These are phyloP conservation scores for Leucania comma DNA, from an alignment of 2,888 invertebrate genomes.

Conservation along the genomic window DNA sequence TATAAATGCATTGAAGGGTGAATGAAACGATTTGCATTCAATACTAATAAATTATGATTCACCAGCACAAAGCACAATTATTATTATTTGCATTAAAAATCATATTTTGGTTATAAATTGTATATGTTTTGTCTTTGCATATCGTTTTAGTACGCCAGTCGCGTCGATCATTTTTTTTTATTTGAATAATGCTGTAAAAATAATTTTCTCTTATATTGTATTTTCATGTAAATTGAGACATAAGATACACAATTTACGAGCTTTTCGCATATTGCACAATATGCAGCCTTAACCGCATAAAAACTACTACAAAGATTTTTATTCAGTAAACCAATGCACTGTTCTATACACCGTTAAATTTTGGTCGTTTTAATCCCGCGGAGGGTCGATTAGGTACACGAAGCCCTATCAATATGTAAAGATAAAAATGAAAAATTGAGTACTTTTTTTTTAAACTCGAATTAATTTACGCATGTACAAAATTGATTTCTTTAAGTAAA, in stretches of 20 bases:
- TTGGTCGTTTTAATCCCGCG: no score
- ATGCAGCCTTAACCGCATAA: background rate
- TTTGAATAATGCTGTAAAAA: background rate
- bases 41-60: conserved; percentile 18
- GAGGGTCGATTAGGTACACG: no score
- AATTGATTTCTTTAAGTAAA: no score
- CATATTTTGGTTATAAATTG: conserved; percentile 33
- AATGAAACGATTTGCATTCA: conserved; percentile 26
- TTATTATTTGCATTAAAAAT: conserved; percentile 29
- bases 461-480: no score
- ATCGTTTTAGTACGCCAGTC: background rate
- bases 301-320: conserved; percentile 2
- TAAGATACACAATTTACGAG: conserved; percentile 10
- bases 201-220: background rate
- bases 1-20: conserved; percentile 17
- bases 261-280: background rate
- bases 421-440: no score
- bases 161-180: conserved; percentile 4
- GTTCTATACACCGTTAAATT: no score
- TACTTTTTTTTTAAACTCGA: no score
- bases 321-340: background rate
- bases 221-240: conserved; percentile 13
- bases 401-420: no score
- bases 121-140: background rate
- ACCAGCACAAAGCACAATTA: conserved; percentile 18